Evolutionary conservation across 1,140 invertebrate species (phyloP).

Genomic region (Coenobita brevimanus): DNA sequence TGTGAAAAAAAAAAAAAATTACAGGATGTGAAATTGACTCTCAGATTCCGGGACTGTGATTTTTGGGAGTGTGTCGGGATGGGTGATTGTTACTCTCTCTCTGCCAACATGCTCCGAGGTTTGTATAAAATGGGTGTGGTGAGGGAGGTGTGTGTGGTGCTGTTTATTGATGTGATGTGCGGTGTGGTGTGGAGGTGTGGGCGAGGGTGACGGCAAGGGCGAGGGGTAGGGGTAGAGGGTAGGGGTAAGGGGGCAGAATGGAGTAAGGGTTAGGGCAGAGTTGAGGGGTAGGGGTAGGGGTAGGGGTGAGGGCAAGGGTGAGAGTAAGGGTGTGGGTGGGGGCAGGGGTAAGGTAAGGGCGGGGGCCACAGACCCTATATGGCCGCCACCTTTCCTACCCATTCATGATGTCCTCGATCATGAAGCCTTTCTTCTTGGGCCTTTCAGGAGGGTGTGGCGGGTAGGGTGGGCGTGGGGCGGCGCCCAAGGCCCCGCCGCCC

Average conservation of each 20-base stretch:
- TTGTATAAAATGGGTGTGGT: no score
- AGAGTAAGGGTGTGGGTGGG: neutral
- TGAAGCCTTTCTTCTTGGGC: conserved; percentile 69
- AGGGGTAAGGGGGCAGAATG: neutral
- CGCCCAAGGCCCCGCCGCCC: conserved; percentile 53
- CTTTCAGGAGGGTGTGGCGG: conserved; percentile 63
- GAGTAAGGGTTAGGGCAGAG: neutral
- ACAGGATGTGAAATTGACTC: no score
- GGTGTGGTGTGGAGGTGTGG: neutral
- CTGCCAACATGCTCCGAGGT: no score
- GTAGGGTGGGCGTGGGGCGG: conserved; percentile 53
- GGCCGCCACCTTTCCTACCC: conserved; percentile 3
- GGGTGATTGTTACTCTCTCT: no score
- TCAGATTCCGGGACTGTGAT: no score
- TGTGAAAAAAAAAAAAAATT: no score
- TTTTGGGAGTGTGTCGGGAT: no score
- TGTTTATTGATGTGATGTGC: no score
- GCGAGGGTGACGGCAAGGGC: neutral
- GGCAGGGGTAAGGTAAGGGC: neutral
- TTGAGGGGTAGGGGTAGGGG: neutral
- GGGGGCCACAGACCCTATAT: neutral
- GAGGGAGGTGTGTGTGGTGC: no score
- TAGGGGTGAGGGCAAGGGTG: neutral
- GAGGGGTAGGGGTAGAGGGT: neutral
- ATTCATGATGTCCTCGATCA: conserved; percentile 69